Evolutionary conservation across 2,888 invertebrate genomes (phyloP), one percentile per base, ranked within the genome.

Genomic region (Nowickia ferox): DNA sequence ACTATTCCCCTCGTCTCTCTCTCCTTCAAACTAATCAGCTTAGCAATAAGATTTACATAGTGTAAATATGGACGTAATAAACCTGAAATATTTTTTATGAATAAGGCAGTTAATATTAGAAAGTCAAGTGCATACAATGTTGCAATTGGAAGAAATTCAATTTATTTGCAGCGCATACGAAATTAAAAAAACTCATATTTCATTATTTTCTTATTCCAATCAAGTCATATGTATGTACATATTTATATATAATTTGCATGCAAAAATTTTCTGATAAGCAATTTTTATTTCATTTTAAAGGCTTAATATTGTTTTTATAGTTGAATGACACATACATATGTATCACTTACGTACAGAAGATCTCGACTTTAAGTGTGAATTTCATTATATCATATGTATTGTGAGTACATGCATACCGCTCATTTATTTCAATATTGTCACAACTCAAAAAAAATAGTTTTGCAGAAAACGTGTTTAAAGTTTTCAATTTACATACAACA

Each of bases 191-290:
- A 38, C 57, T 76, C 10, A 8, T 5, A 76, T 57, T 66, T 51
- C 11, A 10, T 46, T 46, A 6, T 1, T 9, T 5, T 3, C 15
- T 55, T 48, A 6, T 66, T 9, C 15, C 17, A 17, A 65, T 51
- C 22, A 66, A 76, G 15, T 13, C 53, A 71, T 42, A n/a, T n/a
- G n/a, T n/a, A n/a, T n/a, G n/a, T n/a, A n/a, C n/a, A n/a, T n/a
- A n/a, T n/a, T n/a, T n/a, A n/a, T n/a, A n/a, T 68, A 38, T 48
- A 57, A 59, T 59, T 77, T 40, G 13, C 22, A 15, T 44, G 5
- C 53, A 69, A 78, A 61, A 15, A n/a, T 61, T 59, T 8, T n/a
- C 44, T 51, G 74, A 81, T 81, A 81, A 81, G 71, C 44, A 11
- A n/a, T 22, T 42, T 42, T 68, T 13, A 48, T 51, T 46, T 59